Conservation (phyloP, 2,113 vertebrate species). For the Actinemys pallida region DNA sequence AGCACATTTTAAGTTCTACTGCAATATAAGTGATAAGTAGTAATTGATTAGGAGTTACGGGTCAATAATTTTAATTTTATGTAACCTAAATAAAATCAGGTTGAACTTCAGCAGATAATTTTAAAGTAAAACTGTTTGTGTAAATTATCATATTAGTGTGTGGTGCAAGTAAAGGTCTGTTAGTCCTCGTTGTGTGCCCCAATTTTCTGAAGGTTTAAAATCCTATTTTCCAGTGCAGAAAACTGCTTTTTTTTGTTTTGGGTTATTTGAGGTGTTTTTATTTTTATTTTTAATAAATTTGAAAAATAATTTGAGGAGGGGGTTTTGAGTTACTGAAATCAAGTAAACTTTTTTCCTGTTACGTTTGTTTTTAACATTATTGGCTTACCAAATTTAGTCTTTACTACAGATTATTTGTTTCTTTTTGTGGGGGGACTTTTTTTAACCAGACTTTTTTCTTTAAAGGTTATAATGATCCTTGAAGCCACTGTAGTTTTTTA, state of each 20-base stretch:
- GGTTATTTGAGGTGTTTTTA: too few species aligned
- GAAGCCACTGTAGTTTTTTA: not conserved
- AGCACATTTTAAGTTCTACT: not conserved
- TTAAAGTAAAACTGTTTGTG: not conserved
- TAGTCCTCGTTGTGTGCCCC: not conserved
- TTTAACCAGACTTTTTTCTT: not conserved
- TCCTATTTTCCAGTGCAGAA: not conserved
- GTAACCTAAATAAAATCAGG: not conserved
- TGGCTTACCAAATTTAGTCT: not conserved
- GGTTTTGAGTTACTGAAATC: conserved; percentile 28
- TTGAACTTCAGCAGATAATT: not conserved
- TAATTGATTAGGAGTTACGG: not conserved
- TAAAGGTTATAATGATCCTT: not conserved
- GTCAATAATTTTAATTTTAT: not conserved
- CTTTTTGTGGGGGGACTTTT: not conserved
- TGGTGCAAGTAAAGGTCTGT: not conserved
- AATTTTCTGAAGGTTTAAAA: not conserved
- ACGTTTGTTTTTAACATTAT: not conserved
- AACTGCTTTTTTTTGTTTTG: not conserved
- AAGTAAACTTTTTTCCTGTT: not conserved
- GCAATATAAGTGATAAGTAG: not conserved
- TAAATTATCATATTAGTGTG: not conserved
- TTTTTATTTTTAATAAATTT: not conserved
- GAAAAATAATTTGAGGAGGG: not conserved
- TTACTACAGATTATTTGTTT: not conserved